Conservation (phyloP, 2,797 vertebrate genomes). For the Tenualosa thibaudeaui region DNA sequence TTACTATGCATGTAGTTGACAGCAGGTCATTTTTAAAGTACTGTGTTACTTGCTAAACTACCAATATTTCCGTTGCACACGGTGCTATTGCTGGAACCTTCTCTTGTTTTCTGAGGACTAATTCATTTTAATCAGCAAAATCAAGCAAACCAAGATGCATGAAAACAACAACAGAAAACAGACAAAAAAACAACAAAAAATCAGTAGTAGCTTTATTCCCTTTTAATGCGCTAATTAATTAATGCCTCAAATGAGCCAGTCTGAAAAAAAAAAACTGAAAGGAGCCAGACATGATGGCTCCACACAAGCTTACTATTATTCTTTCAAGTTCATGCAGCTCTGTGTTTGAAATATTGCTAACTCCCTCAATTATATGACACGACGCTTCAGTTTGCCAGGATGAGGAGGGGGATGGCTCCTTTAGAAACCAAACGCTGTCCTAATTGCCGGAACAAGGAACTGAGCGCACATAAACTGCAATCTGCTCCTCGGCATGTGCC, state of each 20-base stretch:
- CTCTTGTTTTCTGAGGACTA: neutral
- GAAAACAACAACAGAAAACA: slow-evolving; percentile 29
- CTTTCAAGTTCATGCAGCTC: neutral
- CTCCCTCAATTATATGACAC: slow-evolving; percentile 39
- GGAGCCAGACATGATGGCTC: neutral
- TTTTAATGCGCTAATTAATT: neutral
- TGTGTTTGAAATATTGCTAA: slow-evolving; percentile 46
- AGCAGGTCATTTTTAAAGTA: neutral
- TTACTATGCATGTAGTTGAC: neutral
- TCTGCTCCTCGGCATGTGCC: slow-evolving; percentile 60
- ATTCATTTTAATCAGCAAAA: neutral
- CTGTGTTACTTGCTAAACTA: neutral
- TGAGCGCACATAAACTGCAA: slow-evolving; percentile 53
- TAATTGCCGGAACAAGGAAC: slow-evolving; percentile 62
- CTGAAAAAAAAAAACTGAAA: neutral
- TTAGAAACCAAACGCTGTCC: slow-evolving; percentile 55
- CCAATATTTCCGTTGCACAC: neutral
- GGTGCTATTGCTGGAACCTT: neutral
- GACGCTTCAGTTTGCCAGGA: slow-evolving; percentile 33
- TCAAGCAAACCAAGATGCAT: neutral
- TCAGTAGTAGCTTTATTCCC: neutral
- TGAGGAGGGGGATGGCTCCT: slow-evolving; percentile 35
- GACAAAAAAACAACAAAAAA: slow-evolving; percentile 24
- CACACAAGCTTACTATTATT: neutral
- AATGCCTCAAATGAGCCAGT: neutral